Percentiles rank a stretch among this genome's conserved stretches.
Evolutionary conservation across 1,140 invertebrate species (phyloP).

Genomic region (Ridgeia piscesae): DNA sequence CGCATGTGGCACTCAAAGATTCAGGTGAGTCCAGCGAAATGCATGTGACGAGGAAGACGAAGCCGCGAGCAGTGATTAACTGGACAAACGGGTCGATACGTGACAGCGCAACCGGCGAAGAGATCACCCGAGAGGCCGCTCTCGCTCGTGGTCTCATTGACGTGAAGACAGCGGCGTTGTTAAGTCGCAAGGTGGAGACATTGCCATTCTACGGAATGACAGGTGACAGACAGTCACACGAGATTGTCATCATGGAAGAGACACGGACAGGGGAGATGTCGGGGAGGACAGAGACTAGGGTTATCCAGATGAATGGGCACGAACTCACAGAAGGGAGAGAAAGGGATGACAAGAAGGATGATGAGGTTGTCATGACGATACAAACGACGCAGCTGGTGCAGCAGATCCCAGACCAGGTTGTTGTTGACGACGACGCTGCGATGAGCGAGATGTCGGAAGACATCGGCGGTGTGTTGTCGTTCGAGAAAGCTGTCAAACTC

Average conservation of each 20-base stretch:
- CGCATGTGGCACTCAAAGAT: not conserved
- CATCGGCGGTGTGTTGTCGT: constrained; percentile 30
- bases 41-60: not conserved
- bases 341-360: not conserved
- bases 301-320: not conserved
- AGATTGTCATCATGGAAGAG: constrained; percentile 12
- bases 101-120: constrained; percentile 24
- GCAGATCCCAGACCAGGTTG: not conserved
- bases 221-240: not conserved
- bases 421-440: not conserved
- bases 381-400: not conserved
- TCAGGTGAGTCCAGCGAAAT: not conserved
- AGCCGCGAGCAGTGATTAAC: constrained; percentile 21
- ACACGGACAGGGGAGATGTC: not conserved
- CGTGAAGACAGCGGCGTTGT: constrained; percentile 17
- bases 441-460: not conserved
- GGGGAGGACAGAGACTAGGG: not conserved
- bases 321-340: not conserved
- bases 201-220: constrained; percentile 11
- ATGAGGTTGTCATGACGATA: constrained; percentile 3
- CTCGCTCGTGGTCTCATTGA: constrained; percentile 27
- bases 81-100: constrained; percentile 20
- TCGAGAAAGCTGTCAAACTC: constrained; percentile 61
- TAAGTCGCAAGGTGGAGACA: constrained; percentile 15
- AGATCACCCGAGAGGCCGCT: constrained; percentile 23